These are phyloP conservation scores for Cydia pomonella DNA, from an alignment of 1,140 invertebrate species.

Conservation along the genomic window DNA sequence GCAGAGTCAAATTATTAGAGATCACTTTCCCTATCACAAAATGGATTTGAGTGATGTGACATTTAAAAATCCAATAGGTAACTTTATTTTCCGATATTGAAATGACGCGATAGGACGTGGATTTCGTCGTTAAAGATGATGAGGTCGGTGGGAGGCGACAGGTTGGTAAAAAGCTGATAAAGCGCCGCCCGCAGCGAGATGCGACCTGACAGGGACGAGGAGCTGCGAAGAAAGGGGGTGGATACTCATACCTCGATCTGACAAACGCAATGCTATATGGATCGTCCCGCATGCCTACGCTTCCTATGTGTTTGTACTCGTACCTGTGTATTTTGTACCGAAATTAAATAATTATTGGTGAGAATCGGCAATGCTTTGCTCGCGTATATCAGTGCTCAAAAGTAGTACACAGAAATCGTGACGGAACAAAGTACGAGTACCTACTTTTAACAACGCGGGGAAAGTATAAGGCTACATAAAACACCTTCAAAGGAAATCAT, in stretches of 20 bases:
- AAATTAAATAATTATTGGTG: too few relatives aligned
- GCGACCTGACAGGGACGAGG: constrained; percentile 20
- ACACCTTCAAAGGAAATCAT: too few relatives aligned
- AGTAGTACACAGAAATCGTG: too few relatives aligned
- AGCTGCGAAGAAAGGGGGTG: neutral
- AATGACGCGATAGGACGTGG: constrained; percentile 16
- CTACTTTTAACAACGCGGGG: too few relatives aligned
- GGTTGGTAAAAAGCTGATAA: constrained; percentile 33
- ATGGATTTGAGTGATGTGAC: neutral
- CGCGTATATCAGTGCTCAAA: too few relatives aligned
- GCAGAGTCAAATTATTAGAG: neutral
- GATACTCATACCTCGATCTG: neutral
- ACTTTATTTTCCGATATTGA: constrained; percentile 25
- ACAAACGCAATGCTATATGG: too few relatives aligned
- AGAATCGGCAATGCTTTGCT: too few relatives aligned
- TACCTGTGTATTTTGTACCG: too few relatives aligned
- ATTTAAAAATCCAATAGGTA: constrained; percentile 4
- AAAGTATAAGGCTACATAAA: too few relatives aligned
- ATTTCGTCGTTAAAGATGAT: constrained; percentile 29
- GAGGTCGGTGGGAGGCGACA: constrained; percentile 27
- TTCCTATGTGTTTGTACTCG: too few relatives aligned
- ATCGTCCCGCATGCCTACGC: too few relatives aligned
- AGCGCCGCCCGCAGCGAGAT: constrained; percentile 24
- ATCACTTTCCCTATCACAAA: neutral
- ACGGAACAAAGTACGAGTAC: too few relatives aligned